Base-by-base conservation (phyloP, 2,797 vertebrate species). In the Leptatherina wallacei region DNA sequence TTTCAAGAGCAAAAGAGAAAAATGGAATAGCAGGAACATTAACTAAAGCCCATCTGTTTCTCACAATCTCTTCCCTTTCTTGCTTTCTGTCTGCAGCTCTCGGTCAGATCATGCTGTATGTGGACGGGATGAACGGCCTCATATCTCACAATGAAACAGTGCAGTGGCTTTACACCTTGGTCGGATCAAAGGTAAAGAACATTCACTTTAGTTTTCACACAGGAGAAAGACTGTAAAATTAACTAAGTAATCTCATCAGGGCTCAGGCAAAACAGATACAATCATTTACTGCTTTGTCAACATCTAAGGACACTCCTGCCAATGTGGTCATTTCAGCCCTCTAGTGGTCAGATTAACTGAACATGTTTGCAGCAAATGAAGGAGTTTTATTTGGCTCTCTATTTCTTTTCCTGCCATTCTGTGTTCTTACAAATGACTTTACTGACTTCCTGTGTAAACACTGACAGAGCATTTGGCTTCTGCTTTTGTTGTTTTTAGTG, bases 71-170 rank as follows among this genome's bases (percentile, higher is more conserved):
- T 62, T 57, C 65, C 54, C 13, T 72, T 13, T 61, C 4, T 49
- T 58, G 29, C 35, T 69, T 40, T 80, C 32, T 69, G 22, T 69
- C 33, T 75, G 8, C 89, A 99, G 98, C 98, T 85, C 94, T 99
- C 61, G 97, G 98, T 70, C 98, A 99, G 91, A 99, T 99, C 82
- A 98, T 99, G 97, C 94, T 99, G 68, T 99, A 98, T 51, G 97
- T 99, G 8, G 98, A 99, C 86, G 98, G 98, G 75, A 99, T 99
- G 97, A 99, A 99, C 56, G 97, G 98, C 65, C 96, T 99, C 73
- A 98, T 99, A 85, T 95, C 94, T 90, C 97, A 99, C 90, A 98
- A 94, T 85, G 97, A 98, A 92, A 97, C 97, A 0, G 95, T 98
- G 81, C 97, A 99, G 76, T 99, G 98, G 98, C 96, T 99, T 42